Percentiles rank a stretch among this genome's conserved stretches.
Conservation (phyloP, 2,888 invertebrate species). For the Agonopterix subpropinquella region DNA sequence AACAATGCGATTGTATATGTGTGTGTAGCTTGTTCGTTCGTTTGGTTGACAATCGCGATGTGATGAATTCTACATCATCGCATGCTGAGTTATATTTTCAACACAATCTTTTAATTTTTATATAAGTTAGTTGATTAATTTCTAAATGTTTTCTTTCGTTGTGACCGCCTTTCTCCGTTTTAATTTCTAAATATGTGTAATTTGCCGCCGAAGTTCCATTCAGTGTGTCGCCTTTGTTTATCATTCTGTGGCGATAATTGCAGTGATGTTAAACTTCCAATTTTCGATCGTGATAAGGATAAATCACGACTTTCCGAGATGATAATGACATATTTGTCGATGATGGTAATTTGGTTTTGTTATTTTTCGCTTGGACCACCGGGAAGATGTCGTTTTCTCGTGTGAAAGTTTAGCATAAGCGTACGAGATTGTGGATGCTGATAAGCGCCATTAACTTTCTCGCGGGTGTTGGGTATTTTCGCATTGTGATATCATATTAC, state of each 20-base stretch:
- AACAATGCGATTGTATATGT: slow-evolving; percentile 63
- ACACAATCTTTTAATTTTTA: slow-evolving; percentile 69
- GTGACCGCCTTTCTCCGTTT: slow-evolving; percentile 68
- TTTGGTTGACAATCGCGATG: slow-evolving; percentile 74
- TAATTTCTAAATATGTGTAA: slow-evolving; percentile 88
- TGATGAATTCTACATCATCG: slow-evolving; percentile 75
- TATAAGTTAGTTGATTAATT: slow-evolving; percentile 67
- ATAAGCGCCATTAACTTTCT: slow-evolving; percentile 78
- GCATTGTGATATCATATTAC: slow-evolving; percentile 78
- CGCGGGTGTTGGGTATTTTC: slow-evolving; percentile 77
- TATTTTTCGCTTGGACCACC: slow-evolving; percentile 32
- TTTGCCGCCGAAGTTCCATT: slow-evolving; percentile 94
- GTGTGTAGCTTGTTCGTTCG: slow-evolving; percentile 69
- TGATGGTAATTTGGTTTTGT: slow-evolving; percentile 78
- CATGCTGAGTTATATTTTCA: slow-evolving; percentile 69
- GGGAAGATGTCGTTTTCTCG: slow-evolving; percentile 59
- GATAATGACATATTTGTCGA: slow-evolving; percentile 87
- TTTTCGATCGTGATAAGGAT: slow-evolving; percentile 85
- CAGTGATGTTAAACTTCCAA: slow-evolving; percentile 85
- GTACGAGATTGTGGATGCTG: slow-evolving; percentile 75
- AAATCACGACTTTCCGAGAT: slow-evolving; percentile 81
- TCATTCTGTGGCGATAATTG: slow-evolving; percentile 82
- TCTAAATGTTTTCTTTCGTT: slow-evolving; percentile 73
- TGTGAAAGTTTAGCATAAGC: slow-evolving; percentile 74
- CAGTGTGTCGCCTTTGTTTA: slow-evolving; percentile 95